These are phyloP conservation scores for Matsumurasca onukii DNA, from an alignment of 1,140 invertebrate genomes.

Conservation along the genomic window DNA sequence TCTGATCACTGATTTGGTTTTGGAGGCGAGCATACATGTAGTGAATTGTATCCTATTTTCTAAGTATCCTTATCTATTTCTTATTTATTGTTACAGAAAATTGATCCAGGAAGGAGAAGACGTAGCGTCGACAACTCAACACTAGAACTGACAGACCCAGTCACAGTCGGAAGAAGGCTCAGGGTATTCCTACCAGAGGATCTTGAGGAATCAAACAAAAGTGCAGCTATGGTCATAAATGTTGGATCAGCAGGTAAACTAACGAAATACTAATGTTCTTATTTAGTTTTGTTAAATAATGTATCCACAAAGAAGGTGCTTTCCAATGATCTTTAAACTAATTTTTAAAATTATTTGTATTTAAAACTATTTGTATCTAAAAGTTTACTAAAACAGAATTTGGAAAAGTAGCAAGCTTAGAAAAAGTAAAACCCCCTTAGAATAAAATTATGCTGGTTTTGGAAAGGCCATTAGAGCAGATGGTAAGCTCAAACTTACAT, in stretches of 20 bases:
- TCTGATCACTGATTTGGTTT: too few relatives aligned
- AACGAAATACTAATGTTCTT: constrained; percentile 3
- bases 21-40: too few relatives aligned
- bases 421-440: too few relatives aligned
- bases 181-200: constrained; percentile 46
- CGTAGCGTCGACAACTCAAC: constrained; percentile 45
- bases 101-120: constrained; percentile 60
- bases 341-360: too few relatives aligned
- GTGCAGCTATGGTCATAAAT: constrained; percentile 36
- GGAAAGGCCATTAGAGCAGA: too few relatives aligned
- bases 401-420: too few relatives aligned
- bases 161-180: constrained; percentile 41
- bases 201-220: constrained; percentile 35
- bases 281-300: neutral
- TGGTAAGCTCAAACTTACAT: too few relatives aligned
- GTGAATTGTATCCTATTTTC: too few relatives aligned
- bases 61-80: too few relatives aligned
- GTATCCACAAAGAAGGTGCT: neutral
- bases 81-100: constrained; percentile 50
- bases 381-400: neutral
- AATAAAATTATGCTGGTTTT: too few relatives aligned
- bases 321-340: neutral
- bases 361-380: too few relatives aligned
- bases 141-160: constrained; percentile 32
- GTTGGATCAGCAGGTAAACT: neutral